Evolutionary conservation across 2,888 invertebrate species (phyloP), one percentile per base, ranked within the genome.

Genomic region (Agapostemon virescens): DNA sequence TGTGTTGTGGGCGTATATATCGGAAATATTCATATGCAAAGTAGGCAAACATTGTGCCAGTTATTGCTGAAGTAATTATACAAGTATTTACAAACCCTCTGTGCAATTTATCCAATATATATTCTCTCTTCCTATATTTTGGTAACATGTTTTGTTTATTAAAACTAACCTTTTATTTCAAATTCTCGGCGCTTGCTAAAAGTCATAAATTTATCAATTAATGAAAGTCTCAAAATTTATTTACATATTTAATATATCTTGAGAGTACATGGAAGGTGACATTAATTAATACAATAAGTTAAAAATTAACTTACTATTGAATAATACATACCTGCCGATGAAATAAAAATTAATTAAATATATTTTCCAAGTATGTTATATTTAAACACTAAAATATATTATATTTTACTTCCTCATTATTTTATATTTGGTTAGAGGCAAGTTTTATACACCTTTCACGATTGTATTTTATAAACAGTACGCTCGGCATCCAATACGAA

Each of bases 21-120:
- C 88, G 92, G 75, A 91, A 92, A 86, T 94, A 94, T 69, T 93
- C 90, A 81, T 93, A 94, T 70, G 91, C 91, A 84, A 93, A 93
- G 36, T 93, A 91, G 13, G 90, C 92, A 6, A 94, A 70, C 6
- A 93, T 75, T 0, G 92, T 76, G 0, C 92, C 86, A 6, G 93
- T 92, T 85, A 93, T 90, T 2, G 93, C 63, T 23, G 94, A 94
- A 40, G 94, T 77, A 0, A 93, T 94, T 20, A 94, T 89, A 83
- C 94, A 94, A 52, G 92, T 90, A 61, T 93, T 85, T 26, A 94
- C 94, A 75, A 90, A 90, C 42, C 93, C 93, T 90, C 90, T 92
- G 84, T 95, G 95, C 42, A 94, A 84, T 88, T 91, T 94, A 84
- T 94, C 94, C 74, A 93, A 93, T 5, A 94, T 20, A 3, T 42